Percentiles rank a stretch among this genome's conserved stretches.
Conservation (phyloP, 1,140 invertebrate genomes). For the Trichomalopsis sarcophagae region DNA sequence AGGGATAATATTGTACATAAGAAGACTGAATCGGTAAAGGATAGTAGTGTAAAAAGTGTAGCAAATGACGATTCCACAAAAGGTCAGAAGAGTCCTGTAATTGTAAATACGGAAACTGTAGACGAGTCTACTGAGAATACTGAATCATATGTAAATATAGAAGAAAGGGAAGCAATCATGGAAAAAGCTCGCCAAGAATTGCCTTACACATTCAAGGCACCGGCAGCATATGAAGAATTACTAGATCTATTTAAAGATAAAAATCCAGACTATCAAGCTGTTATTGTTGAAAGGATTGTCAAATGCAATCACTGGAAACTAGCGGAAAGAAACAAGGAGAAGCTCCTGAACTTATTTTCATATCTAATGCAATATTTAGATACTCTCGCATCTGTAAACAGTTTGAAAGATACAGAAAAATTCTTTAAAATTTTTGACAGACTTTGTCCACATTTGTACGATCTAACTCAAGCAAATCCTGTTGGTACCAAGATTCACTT, state of each 20-base stretch:
- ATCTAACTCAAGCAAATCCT: conserved; percentile 83
- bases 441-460: conserved; percentile 83
- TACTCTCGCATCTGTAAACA: conserved; percentile 76
- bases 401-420: conserved; percentile 72
- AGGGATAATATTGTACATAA: neutral
- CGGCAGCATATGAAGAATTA: conserved; percentile 81
- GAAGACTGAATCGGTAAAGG: conserved; percentile 8
- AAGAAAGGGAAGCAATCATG: conserved; percentile 74
- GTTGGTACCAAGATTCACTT: conserved; percentile 80
- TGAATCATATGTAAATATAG: conserved; percentile 50
- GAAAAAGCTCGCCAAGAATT: conserved; percentile 80
- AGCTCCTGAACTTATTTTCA: conserved; percentile 82
- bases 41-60: neutral
- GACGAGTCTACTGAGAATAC: conserved; percentile 56
- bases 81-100: conserved; percentile 46
- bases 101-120: conserved; percentile 43
- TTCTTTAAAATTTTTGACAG: conserved; percentile 79
- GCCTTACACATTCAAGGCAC: conserved; percentile 83
- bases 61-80: conserved; percentile 56
- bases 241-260: conserved; percentile 79
- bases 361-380: conserved; percentile 86
- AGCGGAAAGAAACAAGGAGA: conserved; percentile 84
- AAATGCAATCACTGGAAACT: conserved; percentile 90
- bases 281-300: conserved; percentile 87
- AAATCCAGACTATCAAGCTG: conserved; percentile 78